Conservation (phyloP, 2,888 invertebrate genomes). For the Eilema griseolum region DNA sequence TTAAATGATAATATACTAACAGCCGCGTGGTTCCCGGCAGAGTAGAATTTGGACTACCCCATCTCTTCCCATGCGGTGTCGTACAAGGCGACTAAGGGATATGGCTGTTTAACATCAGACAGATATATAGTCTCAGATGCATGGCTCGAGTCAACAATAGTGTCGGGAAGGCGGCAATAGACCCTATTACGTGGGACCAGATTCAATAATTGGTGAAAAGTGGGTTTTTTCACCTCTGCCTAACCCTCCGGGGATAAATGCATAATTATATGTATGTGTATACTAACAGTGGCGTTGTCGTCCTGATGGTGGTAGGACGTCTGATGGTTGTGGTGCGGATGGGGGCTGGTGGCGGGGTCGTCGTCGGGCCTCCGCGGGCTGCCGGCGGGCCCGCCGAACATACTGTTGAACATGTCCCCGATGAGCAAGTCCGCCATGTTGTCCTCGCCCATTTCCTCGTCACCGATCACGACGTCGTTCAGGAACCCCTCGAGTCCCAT, state of each 20-base stretch:
- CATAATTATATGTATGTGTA: no score
- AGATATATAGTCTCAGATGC: no score
- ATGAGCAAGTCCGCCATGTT: slow-evolving; percentile 88
- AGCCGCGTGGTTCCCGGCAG: slow-evolving; percentile 57
- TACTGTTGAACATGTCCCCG: slow-evolving; percentile 91
- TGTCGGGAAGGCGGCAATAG: no score
- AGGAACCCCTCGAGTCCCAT: slow-evolving; percentile 79
- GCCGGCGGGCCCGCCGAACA: slow-evolving; percentile 68
- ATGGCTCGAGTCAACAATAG: no score
- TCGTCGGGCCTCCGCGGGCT: slow-evolving; percentile 61
- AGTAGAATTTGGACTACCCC: no score
- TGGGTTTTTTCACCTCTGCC: no score
- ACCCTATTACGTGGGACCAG: no score
- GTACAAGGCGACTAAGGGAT: no score
- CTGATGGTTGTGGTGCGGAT: slow-evolving; percentile 58
- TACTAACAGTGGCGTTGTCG: slow-evolving; percentile 57
- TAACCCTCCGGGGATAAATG: no score
- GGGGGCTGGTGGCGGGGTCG: slow-evolving; percentile 60
- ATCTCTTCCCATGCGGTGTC: no score
- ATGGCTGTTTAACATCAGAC: no score
- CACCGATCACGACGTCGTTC: slow-evolving; percentile 78
- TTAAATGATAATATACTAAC: slow-evolving; percentile 37
- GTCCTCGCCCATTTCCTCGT: slow-evolving; percentile 88
- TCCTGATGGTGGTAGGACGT: slow-evolving; percentile 57
- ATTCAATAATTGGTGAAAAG: no score